These are phyloP conservation scores for Catocala fraxini DNA, from an alignment of 2,888 invertebrate species.

Conservation along the genomic window DNA sequence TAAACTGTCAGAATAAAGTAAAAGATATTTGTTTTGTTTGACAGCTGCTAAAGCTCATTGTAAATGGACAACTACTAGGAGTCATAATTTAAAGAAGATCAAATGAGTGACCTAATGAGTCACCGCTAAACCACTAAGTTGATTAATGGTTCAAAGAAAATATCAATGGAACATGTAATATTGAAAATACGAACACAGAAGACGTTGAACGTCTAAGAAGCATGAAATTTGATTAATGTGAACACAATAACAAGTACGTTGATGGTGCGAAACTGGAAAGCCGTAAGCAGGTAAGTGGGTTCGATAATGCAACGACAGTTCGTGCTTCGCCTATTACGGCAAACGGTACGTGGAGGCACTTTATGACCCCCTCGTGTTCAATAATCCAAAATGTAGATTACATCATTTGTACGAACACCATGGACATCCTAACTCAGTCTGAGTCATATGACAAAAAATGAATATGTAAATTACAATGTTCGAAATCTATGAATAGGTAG, in stretches of 20 bases:
- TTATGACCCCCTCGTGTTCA: conserved; percentile 66
- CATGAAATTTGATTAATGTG: conserved; percentile 40
- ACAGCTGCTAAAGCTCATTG: conserved; percentile 24
- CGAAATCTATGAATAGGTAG: conserved; percentile 21
- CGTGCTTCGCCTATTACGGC: conserved; percentile 79
- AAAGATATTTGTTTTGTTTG: conserved; percentile 40
- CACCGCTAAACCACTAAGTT: background rate
- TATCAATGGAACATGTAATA: background rate
- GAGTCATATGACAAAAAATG: conserved; percentile 60
- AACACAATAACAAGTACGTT: conserved; percentile 40
- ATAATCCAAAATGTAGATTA: conserved; percentile 72
- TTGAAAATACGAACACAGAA: background rate
- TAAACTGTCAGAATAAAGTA: conserved; percentile 36
- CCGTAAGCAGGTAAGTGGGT: conserved; percentile 66
- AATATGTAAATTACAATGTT: conserved; percentile 43
- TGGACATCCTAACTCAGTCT: conserved; percentile 51
- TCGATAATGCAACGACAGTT: conserved; percentile 65
- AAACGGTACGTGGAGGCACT: conserved; percentile 60
- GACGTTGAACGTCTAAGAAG: conserved; percentile 16
- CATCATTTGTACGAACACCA: conserved; percentile 63
- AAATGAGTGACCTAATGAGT: conserved; percentile 18
- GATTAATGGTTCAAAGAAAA: conserved; percentile 1
- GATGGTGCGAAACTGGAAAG: conserved; percentile 66
- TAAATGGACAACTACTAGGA: conserved; percentile 4
- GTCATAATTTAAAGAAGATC: conserved; percentile 9